Conservation (phyloP, 2,888 invertebrate species). For the Callyntrura guangdongensis region DNA sequence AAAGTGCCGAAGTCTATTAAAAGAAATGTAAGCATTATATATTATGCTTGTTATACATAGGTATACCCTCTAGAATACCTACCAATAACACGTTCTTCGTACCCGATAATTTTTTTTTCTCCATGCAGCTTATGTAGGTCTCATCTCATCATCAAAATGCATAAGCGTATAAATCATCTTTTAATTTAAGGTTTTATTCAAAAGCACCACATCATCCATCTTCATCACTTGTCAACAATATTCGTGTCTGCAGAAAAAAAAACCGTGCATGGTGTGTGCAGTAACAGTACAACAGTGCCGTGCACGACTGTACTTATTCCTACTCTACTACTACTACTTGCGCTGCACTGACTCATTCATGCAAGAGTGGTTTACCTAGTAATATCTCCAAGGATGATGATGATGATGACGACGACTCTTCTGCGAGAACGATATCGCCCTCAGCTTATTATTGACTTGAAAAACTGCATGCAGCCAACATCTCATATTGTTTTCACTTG, state of each 20-base stretch:
- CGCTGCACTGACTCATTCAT: background rate
- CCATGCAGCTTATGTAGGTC: conserved; percentile 74
- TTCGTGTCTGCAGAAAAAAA: conserved; percentile 65
- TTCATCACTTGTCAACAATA: conserved; percentile 77
- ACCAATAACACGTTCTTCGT: too few relatives aligned
- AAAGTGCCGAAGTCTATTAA: conserved; percentile 37
- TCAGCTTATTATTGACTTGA: conserved; percentile 6
- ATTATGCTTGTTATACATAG: background rate
- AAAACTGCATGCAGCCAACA: background rate
- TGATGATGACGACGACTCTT: conserved; percentile 28
- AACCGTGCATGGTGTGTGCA: conserved; percentile 40
- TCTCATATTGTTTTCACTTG: conserved; percentile 28
- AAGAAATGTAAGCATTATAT: background rate
- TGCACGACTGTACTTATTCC: conserved; percentile 30
- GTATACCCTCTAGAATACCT: background rate
- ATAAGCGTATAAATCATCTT: conserved; percentile 78
- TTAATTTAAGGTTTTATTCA: conserved; percentile 77
- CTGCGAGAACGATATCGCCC: background rate
- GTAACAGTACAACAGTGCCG: conserved; percentile 18
- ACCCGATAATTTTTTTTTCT: conserved; percentile 35
- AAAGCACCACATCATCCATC: conserved; percentile 78
- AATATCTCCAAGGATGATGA: conserved; percentile 23
- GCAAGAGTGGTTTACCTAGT: background rate
- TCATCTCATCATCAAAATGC: conserved; percentile 77
- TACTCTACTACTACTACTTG: background rate